phyloP scores from a whole-genome alignment of 2,113 vertebrate species.

The Sphaerodactylus townsendi region DNA sequence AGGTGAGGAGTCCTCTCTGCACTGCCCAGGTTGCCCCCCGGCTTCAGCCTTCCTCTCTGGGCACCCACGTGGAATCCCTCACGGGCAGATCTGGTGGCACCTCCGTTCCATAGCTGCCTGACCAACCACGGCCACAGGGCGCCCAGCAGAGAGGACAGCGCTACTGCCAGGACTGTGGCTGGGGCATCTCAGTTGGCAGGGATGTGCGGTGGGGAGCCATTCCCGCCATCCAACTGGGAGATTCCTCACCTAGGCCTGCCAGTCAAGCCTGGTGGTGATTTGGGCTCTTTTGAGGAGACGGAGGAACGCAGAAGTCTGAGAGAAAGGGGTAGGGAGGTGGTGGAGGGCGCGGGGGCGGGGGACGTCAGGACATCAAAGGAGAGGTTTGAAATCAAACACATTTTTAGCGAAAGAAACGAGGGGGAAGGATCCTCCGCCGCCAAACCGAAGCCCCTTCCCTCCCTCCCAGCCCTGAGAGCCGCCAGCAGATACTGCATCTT shows the following conservation, averaged over 20 bases:
- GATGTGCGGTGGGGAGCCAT: neutral
- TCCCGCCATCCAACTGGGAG: neutral
- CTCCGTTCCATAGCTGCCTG: too few species aligned
- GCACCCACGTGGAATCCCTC: neutral
- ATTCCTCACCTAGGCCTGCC: neutral
- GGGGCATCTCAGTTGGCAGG: neutral
- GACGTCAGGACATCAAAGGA: too few species aligned
- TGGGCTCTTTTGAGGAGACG: neutral
- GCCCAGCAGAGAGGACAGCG: neutral
- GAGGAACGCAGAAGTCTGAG: neutral
- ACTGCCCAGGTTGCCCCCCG: too few species aligned
- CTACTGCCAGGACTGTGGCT: neutral
- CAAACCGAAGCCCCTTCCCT: neutral
- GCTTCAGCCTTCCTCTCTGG: neutral
- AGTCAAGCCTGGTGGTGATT: neutral
- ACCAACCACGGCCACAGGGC: neutral
- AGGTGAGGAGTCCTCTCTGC: neutral
- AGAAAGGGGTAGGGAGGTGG: neutral
- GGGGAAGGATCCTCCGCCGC: neutral
- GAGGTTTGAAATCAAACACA: neutral
- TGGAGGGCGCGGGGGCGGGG: too few species aligned
- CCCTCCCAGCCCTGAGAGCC: neutral
- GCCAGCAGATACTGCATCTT: conserved; percentile 44
- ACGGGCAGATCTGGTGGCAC: neutral
- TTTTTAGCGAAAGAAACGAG: neutral